Percentiles rank a stretch among this genome's conserved stretches.
phyloP scores from a whole-genome alignment of 2,113 vertebrate genomes.

The Lepus americanus region DNA sequence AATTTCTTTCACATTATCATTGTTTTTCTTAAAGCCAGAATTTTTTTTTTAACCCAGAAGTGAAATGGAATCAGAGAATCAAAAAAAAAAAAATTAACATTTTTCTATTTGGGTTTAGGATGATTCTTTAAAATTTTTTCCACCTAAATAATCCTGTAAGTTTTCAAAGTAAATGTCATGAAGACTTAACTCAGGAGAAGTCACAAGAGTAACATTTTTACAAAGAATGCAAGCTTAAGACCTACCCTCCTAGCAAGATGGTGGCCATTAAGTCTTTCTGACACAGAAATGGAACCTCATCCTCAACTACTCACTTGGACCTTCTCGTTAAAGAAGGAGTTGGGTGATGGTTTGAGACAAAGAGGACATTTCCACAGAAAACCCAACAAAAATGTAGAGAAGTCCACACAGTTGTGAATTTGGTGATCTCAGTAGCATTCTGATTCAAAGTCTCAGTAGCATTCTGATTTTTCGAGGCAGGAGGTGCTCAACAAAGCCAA shows the following conservation, averaged over 20 bases:
- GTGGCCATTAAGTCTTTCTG: neutral
- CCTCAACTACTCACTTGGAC: neutral
- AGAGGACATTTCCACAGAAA: conserved; percentile 32
- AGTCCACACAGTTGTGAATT: neutral
- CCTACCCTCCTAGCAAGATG: neutral
- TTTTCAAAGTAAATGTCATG: conserved; percentile 43
- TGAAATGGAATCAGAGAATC: neutral
- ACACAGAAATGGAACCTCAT: neutral
- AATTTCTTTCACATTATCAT: neutral
- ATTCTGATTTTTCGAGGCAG: neutral
- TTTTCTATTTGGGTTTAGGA: conserved; percentile 19
- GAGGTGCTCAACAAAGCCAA: neutral
- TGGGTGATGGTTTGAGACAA: neutral
- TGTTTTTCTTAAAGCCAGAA: neutral
- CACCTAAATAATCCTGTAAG: neutral
- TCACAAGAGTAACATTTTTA: conserved; percentile 20
- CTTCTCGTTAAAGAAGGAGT: neutral
- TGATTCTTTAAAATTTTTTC: neutral
- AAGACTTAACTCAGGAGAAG: conserved; percentile 29
- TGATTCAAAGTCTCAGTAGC: neutral
- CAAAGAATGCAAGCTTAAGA: neutral
- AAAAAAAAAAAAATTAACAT: neutral
- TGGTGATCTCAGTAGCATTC: neutral
- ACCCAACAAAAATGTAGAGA: neutral
- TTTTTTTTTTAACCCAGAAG: conserved; percentile 26